Evolutionary conservation across 2,113 vertebrate genomes (phyloP).

Genomic region (Pterocles gutturalis): DNA sequence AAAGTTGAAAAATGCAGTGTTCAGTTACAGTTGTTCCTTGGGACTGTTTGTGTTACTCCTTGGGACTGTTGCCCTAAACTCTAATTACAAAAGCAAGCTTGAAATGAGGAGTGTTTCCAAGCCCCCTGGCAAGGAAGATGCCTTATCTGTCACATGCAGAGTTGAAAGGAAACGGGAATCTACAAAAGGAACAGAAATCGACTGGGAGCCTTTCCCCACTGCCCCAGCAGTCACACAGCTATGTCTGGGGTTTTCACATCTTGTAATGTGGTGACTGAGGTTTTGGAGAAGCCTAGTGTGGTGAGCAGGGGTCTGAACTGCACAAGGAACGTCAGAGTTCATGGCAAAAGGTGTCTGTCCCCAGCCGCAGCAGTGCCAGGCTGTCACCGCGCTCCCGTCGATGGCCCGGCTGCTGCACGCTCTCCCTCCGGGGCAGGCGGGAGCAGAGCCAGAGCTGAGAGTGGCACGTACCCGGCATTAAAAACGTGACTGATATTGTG

Average conservation of each 20-base stretch:
- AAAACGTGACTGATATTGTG: background rate
- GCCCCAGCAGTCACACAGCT: background rate
- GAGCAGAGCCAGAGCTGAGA: background rate
- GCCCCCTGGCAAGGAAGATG: background rate
- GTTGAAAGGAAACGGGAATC: background rate
- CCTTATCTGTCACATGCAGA: background rate
- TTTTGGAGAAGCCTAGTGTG: background rate
- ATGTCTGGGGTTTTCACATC: background rate
- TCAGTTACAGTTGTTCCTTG: background rate
- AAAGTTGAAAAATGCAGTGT: background rate
- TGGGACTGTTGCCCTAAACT: background rate
- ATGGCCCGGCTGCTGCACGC: background rate
- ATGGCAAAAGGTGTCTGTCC: background rate
- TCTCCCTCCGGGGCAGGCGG: background rate
- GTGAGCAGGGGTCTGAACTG: background rate
- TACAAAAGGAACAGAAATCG: background rate
- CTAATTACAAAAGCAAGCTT: background rate
- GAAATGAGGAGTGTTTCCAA: background rate
- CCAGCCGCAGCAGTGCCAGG: background rate
- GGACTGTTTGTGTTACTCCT: background rate
- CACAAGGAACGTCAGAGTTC: background rate
- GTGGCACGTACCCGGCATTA: accelerated
- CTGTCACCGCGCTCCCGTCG: background rate
- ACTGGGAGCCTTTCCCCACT: background rate
- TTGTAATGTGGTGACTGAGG: background rate